Conservation (phyloP, 2,797 vertebrate species). For the Melanotaenia pygmaea region DNA sequence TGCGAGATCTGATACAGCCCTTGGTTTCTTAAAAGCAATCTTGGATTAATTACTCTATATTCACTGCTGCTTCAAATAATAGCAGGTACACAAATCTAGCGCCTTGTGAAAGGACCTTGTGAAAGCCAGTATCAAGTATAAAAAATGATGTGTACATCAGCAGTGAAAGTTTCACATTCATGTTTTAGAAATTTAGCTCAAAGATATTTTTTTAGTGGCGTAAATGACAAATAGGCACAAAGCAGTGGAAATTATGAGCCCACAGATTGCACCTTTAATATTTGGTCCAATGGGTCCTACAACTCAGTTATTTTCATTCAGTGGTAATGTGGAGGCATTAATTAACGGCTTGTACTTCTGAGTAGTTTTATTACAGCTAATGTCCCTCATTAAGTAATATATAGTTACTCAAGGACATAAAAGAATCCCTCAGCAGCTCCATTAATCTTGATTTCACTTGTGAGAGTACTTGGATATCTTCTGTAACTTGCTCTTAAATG, state of each 20-base stretch:
- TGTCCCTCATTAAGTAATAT: constrained; percentile 87
- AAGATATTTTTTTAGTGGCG: constrained; percentile 29
- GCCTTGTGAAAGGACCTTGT: constrained; percentile 13
- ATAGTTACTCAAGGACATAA: constrained; percentile 85
- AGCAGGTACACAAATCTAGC: constrained; percentile 51
- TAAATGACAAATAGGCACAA: constrained; percentile 71
- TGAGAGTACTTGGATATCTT: constrained; percentile 78
- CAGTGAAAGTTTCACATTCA: constrained; percentile 53
- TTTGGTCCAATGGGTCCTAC: constrained; percentile 82
- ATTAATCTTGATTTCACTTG: constrained; percentile 87
- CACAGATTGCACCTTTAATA: constrained; percentile 80
- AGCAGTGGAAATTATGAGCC: constrained; percentile 72
- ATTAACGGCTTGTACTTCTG: constrained; percentile 86
- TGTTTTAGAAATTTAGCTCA: constrained; percentile 46
- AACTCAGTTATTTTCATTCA: constrained; percentile 79
- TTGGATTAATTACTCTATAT: constrained; percentile 15
- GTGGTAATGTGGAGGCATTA: constrained; percentile 81
- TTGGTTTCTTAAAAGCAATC: constrained; percentile 21
- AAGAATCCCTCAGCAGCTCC: constrained; percentile 78
- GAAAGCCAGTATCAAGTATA: constrained; percentile 24
- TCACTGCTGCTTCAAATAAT: constrained; percentile 21
- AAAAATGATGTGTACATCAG: constrained; percentile 28
- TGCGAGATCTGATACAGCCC: constrained; percentile 8
- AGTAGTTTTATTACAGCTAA: constrained; percentile 87
- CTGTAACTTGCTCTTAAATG: constrained; percentile 63